A percentile compares a stretch with the other conserved stretches of the same genome.
These are phyloP conservation scores for Drosophila heteroneura DNA, from an alignment of 2,888 invertebrate species.

Conservation along the genomic window DNA sequence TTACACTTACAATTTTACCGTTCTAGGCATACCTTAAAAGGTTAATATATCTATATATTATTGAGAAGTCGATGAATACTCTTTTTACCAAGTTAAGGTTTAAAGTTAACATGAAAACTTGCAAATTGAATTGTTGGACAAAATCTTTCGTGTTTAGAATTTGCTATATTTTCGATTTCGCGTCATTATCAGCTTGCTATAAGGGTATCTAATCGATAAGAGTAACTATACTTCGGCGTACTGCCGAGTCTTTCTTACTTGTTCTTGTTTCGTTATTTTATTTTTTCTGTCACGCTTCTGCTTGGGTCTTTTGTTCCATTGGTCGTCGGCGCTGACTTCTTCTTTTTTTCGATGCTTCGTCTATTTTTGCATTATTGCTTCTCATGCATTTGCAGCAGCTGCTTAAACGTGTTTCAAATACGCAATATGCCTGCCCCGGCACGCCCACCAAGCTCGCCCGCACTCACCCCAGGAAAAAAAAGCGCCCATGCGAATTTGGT, in stretches of 20 bases:
- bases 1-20: slow-evolving; percentile 44
- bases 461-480: neutral
- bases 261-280: neutral
- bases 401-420: slow-evolving; percentile 78
- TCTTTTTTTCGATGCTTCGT: slow-evolving; percentile 11
- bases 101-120: neutral
- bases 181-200: neutral
- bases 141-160: too few species aligned
- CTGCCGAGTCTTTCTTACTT: neutral
- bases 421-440: slow-evolving; percentile 59
- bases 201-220: neutral
- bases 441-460: slow-evolving; percentile 10
- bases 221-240: neutral
- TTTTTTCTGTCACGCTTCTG: slow-evolving; percentile 63
- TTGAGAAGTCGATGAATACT: neutral
- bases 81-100: neutral
- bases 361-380: slow-evolving; percentile 64
- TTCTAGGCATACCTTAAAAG: slow-evolving; percentile 2
- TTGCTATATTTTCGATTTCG: neutral
- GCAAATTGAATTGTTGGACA: neutral
- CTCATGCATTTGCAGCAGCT: slow-evolving; percentile 74
- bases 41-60: neutral
- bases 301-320: slow-evolving; percentile 52
- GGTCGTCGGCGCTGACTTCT: slow-evolving; percentile 13
- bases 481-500: slow-evolving; percentile 53